phyloP scores from a whole-genome alignment of 2,888 invertebrate genomes.

The Cyclophora punctaria region DNA sequence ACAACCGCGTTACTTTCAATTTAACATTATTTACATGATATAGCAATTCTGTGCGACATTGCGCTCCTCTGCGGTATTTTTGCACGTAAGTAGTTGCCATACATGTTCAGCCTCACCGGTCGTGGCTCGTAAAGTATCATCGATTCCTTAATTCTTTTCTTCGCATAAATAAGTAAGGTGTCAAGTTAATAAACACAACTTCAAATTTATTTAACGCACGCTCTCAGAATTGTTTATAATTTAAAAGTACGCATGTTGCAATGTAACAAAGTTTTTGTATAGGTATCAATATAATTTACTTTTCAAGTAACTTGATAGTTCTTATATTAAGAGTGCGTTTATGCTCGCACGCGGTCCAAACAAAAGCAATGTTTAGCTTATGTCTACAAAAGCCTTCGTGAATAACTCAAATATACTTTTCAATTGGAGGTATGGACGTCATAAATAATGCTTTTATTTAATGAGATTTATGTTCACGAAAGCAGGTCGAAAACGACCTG shows the following conservation, averaged over 20 bases:
- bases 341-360: constrained; percentile 10
- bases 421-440: constrained; percentile 48
- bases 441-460: constrained; percentile 66
- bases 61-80: constrained; percentile 27
- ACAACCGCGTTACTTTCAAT: constrained; percentile 26
- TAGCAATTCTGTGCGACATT: constrained; percentile 27
- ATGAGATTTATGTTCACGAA: constrained; percentile 65
- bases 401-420: constrained; percentile 42
- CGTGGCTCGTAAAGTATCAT: constrained; percentile 25
- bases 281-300: too few species aligned
- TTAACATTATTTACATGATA: constrained; percentile 27
- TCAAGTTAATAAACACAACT: constrained; percentile 8
- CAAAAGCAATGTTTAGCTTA: constrained; percentile 37
- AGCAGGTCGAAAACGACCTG: constrained; percentile 71
- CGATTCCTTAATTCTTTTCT: constrained; percentile 22
- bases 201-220: constrained; percentile 5
- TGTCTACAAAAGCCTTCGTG: constrained; percentile 32
- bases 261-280: too few species aligned
- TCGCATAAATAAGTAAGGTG: constrained; percentile 10
- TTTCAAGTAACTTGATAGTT: too few species aligned
- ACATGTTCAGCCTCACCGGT: constrained; percentile 19
- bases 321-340: too few species aligned
- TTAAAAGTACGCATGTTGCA: background rate
- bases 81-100: constrained; percentile 17
- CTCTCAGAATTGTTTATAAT: background rate